Conservation (phyloP, 2,888 invertebrate genomes). For the Sphaerophoria rueppellii region DNA sequence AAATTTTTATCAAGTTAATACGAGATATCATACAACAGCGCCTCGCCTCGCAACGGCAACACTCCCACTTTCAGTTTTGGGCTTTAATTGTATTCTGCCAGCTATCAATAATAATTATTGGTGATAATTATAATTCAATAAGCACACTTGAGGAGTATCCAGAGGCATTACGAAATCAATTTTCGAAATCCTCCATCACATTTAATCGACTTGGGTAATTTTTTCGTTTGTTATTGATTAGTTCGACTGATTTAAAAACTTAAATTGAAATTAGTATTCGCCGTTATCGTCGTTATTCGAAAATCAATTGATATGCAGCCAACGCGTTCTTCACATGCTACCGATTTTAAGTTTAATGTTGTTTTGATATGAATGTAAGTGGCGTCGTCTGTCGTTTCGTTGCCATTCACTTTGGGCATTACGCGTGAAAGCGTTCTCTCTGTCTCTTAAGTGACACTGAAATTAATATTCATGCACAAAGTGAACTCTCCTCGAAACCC, state of each 20-base stretch:
- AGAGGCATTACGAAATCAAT: slow-evolving; percentile 44
- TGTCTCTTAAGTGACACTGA: too few species aligned
- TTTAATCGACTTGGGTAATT: slow-evolving; percentile 36
- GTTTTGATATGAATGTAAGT: neutral
- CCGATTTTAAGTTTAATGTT: slow-evolving; percentile 17
- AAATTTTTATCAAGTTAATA: too few species aligned
- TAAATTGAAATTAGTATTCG: slow-evolving; percentile 58
- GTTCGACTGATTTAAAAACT: slow-evolving; percentile 46
- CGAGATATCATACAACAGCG: too few species aligned
- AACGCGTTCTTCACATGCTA: neutral
- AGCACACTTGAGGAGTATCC: slow-evolving; percentile 24
- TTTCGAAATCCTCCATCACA: slow-evolving; percentile 50
- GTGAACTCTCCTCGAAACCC: too few species aligned
- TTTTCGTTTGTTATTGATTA: slow-evolving; percentile 27
- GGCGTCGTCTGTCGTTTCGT: neutral
- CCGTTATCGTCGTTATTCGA: slow-evolving; percentile 22
- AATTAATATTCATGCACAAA: too few species aligned
- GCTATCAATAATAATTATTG: slow-evolving; percentile 13
- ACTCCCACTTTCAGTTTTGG: neutral
- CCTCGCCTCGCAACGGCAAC: neutral
- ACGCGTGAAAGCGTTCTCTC: too few species aligned
- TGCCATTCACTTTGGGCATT: too few species aligned
- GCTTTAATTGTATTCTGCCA: neutral
- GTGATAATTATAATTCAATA: slow-evolving; percentile 43
- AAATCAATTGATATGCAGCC: slow-evolving; percentile 39